Percentiles rank a stretch among this genome's conserved stretches.
phyloP scores from a whole-genome alignment of 2,113 vertebrate genomes.

The Macquaria australasica region DNA sequence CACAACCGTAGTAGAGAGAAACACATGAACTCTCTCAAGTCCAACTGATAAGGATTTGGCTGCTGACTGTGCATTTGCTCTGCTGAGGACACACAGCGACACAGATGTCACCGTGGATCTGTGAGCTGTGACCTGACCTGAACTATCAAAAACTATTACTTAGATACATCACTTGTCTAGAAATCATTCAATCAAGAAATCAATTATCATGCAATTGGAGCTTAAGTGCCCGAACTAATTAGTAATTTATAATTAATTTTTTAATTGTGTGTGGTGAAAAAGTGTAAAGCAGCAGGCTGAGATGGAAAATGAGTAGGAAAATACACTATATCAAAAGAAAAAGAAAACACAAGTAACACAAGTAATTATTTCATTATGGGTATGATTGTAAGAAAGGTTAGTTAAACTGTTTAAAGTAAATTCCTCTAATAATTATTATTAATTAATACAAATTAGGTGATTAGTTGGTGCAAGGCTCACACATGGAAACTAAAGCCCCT shows the following conservation, averaged over 20 bases:
- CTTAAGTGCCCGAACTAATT: background rate
- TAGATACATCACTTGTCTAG: background rate
- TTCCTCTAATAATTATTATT: background rate
- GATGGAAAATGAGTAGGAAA: background rate
- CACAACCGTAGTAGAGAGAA: background rate
- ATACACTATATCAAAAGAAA: background rate
- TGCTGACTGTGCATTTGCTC: background rate
- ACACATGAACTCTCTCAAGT: background rate
- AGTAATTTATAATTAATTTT: no score
- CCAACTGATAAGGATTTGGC: background rate
- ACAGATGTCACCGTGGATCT: constrained; percentile 32
- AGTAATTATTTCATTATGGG: no score
- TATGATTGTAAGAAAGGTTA: no score
- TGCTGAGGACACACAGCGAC: constrained; percentile 7
- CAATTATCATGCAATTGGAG: background rate
- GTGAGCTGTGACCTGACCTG: constrained; percentile 29
- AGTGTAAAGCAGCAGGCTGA: background rate
- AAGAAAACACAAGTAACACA: background rate
- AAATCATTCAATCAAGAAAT: background rate
- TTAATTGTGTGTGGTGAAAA: background rate
- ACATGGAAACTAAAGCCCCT: background rate
- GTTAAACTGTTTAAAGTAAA: background rate
- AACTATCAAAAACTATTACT: constrained; percentile 10
- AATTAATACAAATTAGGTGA: background rate
- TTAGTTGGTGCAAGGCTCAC: background rate